phyloP scores from a whole-genome alignment of 2,888 invertebrate species.

The Diadromus collaris region DNA sequence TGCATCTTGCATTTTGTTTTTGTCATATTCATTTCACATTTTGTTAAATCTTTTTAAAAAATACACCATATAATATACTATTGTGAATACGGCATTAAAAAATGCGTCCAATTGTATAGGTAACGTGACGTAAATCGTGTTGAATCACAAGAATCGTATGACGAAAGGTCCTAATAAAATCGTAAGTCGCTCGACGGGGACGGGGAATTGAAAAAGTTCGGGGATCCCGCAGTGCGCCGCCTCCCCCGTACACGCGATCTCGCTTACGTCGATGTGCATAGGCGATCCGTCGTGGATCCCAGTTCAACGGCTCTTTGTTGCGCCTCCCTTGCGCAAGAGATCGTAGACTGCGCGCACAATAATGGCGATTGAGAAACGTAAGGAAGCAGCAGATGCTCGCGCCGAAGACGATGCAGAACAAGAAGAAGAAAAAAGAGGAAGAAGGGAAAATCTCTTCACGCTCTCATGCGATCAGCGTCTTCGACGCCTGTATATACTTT shows the following conservation, averaged over 20 bases:
- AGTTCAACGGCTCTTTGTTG: slow-evolving; percentile 70
- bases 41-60: too few relatives aligned
- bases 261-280: slow-evolving; percentile 57
- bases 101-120: background rate
- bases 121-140: background rate
- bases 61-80: too few relatives aligned
- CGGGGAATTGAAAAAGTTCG: slow-evolving; percentile 63
- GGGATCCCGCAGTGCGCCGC: slow-evolving; percentile 56
- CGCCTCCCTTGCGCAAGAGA: slow-evolving; percentile 67
- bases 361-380: slow-evolving; percentile 73
- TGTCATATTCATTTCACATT: too few relatives aligned
- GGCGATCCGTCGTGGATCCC: slow-evolving; percentile 63
- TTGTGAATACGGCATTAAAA: background rate
- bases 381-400: slow-evolving; percentile 73
- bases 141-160: slow-evolving; percentile 74
- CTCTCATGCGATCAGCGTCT: slow-evolving; percentile 71
- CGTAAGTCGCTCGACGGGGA: slow-evolving; percentile 78
- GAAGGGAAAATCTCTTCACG: slow-evolving; percentile 58
- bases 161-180: slow-evolving; percentile 79
- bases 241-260: slow-evolving; percentile 71
- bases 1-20: too few relatives aligned
- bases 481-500: slow-evolving; percentile 52
- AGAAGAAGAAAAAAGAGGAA: slow-evolving; percentile 49
- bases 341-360: slow-evolving; percentile 62
- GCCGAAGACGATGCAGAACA: slow-evolving; percentile 24